Percentiles rank a stretch among this genome's conserved stretches.
phyloP scores from a whole-genome alignment of 92 coral and sea anemone genomes.

The Umimayanthus chanpuru region DNA sequence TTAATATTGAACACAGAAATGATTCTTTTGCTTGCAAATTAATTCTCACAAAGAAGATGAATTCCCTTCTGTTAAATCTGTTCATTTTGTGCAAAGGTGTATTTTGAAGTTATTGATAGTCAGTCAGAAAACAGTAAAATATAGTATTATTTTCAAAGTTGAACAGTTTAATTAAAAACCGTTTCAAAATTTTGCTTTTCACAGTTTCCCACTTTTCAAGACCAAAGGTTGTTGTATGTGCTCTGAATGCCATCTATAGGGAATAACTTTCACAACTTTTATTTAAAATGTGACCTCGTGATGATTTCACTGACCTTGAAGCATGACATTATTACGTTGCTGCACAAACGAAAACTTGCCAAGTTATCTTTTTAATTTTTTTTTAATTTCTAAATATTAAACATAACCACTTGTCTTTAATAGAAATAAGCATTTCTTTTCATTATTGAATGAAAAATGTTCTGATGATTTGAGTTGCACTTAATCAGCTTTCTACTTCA shows the following conservation, averaged over 20 bases:
- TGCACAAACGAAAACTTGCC: too few species aligned
- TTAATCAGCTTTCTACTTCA: too few species aligned
- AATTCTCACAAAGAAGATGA: background rate
- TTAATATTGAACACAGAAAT: background rate
- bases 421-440: too few species aligned
- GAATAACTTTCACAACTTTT: background rate
- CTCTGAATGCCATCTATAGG: constrained; percentile 4
- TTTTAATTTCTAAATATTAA: too few species aligned
- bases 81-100: background rate
- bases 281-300: too few species aligned
- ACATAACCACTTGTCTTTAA: too few species aligned
- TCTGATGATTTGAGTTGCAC: too few species aligned
- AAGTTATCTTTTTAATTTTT: too few species aligned
- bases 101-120: background rate
- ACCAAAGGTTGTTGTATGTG: background rate
- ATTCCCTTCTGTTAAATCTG: background rate
- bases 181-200: background rate
- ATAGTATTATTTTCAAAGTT: background rate
- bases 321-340: too few species aligned
- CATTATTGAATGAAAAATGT: too few species aligned
- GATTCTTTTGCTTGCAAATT: background rate
- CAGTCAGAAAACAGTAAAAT: background rate
- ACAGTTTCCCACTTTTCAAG: background rate
- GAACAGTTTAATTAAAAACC: background rate
- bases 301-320: too few species aligned